A percentile compares a stretch with the other conserved stretches of the same genome.
These are phyloP conservation scores for Polyergus mexicanus DNA, from an alignment of 1,140 invertebrate genomes.

Conservation along the genomic window DNA sequence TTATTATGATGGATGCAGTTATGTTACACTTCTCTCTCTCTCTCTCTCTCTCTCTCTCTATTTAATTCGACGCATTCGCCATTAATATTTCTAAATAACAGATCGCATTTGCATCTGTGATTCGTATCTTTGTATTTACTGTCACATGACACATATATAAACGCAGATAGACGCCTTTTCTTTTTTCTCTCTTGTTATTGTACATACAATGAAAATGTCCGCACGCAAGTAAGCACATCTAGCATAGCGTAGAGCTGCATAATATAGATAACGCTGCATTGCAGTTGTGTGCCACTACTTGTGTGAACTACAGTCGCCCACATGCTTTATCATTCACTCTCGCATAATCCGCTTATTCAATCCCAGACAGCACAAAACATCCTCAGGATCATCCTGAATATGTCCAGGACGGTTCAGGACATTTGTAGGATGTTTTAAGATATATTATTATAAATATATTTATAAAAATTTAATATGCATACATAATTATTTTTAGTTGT, in stretches of 20 bases:
- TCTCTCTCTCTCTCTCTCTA: background rate
- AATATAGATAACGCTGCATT: slow-evolving; percentile 74
- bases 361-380: no score
- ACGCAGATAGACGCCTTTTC: background rate
- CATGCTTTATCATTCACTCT: slow-evolving; percentile 4
- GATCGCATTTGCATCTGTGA: background rate
- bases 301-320: slow-evolving; percentile 26
- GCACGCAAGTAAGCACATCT: slow-evolving; percentile 32
- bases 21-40: background rate
- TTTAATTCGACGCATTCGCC: background rate
- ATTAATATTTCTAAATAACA: background rate
- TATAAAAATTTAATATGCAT: no score
- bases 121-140: background rate
- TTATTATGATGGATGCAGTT: slow-evolving; percentile 2
- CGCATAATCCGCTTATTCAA: background rate
- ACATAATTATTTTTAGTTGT: no score
- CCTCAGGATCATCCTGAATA: no score
- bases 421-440: no score
- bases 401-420: no score
- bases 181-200: background rate
- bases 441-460: no score
- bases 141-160: background rate
- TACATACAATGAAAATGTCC: background rate
- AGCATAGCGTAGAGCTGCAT: slow-evolving; percentile 55
- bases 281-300: slow-evolving; percentile 58